Evolutionary conservation across 2,797 vertebrate genomes (phyloP).

Genomic region (Diplodus sargus): DNA sequence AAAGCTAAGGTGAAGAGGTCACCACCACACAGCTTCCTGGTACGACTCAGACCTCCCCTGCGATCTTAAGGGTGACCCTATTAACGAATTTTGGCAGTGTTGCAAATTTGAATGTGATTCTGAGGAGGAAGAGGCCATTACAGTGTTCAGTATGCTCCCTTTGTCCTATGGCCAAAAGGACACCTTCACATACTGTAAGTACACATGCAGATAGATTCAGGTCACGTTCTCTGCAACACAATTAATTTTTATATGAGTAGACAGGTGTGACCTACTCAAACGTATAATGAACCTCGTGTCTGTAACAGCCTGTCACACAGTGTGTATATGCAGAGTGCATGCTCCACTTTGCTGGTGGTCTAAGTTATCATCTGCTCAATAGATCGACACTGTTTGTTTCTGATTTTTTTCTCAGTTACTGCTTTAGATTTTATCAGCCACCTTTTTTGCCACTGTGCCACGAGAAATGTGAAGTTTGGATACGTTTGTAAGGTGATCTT

Average conservation of each 20-base stretch:
- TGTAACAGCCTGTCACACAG: background rate
- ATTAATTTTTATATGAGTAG: constrained; percentile 6
- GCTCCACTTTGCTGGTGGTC: background rate
- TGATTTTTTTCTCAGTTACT: background rate
- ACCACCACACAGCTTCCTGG: background rate
- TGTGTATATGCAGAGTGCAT: background rate
- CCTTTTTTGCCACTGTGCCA: background rate
- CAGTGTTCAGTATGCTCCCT: background rate
- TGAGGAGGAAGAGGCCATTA: constrained; percentile 1
- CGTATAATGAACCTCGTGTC: constrained; percentile 17
- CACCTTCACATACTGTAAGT: background rate
- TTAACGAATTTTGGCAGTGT: background rate
- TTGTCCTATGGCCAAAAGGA: constrained; percentile 23
- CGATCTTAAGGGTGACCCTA: background rate
- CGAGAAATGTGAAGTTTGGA: background rate
- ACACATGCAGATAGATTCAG: constrained; percentile 10
- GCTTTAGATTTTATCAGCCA: background rate
- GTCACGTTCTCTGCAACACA: constrained; percentile 7
- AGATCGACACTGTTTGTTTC: background rate
- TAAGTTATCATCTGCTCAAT: background rate
- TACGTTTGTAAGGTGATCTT: background rate
- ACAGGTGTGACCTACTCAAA: constrained; percentile 18
- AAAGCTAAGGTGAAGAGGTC: background rate
- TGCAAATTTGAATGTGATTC: constrained; percentile 24
- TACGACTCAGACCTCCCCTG: background rate